Evolutionary conservation across 2,888 invertebrate genomes (phyloP).

Genomic region (Morpho helenor): DNA sequence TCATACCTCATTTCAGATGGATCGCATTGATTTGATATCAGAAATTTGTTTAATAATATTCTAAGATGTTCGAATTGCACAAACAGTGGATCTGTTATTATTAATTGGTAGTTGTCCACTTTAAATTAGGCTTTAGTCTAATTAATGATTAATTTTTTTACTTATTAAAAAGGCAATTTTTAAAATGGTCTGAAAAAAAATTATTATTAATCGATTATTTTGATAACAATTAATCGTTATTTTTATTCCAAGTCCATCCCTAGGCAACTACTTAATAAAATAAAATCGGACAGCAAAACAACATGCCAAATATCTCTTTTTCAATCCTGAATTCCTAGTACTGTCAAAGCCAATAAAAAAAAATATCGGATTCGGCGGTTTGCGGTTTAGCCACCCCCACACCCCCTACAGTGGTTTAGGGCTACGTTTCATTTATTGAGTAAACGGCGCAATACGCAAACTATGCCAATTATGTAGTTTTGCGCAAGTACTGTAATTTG

Average conservation of each 20-base stretch:
- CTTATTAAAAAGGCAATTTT: too few species aligned
- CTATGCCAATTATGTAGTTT: neutral
- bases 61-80: too few species aligned
- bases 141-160: too few species aligned
- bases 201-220: too few species aligned
- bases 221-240: too few species aligned
- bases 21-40: neutral
- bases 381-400: slow-evolving; percentile 26
- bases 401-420: slow-evolving; percentile 11
- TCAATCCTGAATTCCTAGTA: slow-evolving; percentile 26
- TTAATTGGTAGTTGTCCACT: too few species aligned
- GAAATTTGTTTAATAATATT: too few species aligned
- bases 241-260: too few species aligned
- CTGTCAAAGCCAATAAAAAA: slow-evolving; percentile 24
- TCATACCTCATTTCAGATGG: neutral
- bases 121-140: too few species aligned
- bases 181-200: too few species aligned
- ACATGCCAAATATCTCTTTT: slow-evolving; percentile 10
- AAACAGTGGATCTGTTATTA: too few species aligned
- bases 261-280: neutral
- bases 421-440: slow-evolving; percentile 5
- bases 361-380: slow-evolving; percentile 17
- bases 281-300: neutral
- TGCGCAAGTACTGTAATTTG: neutral
- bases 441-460: neutral